A percentile compares a stretch with the other conserved stretches of the same genome.
Evolutionary conservation across 2,797 vertebrate genomes (phyloP).

Genomic region (Distichodus sexfasciatus): DNA sequence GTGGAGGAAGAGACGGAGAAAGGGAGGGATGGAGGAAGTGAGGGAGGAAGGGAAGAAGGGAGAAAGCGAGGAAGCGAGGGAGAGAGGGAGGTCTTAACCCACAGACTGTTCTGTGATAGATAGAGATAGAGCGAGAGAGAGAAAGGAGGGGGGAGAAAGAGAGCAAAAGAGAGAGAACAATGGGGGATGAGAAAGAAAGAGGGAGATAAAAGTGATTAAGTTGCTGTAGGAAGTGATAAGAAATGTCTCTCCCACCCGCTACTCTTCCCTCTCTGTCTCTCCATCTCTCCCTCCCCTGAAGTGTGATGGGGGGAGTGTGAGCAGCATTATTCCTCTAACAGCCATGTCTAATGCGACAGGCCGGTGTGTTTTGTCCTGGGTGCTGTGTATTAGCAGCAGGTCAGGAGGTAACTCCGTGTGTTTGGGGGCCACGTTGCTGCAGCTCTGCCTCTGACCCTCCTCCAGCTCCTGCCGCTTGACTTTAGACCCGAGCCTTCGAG

Average conservation of each 20-base stretch:
- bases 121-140: not conserved
- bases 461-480: constrained; percentile 87
- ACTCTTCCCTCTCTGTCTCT: not conserved
- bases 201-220: constrained; percentile 18
- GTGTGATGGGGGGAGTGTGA: constrained; percentile 21
- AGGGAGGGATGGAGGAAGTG: too few relatives aligned
- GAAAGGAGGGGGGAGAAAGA: not conserved
- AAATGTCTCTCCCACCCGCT: not conserved
- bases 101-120: not conserved
- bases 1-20: too few relatives aligned
- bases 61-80: too few relatives aligned
- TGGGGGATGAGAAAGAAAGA: too few relatives aligned
- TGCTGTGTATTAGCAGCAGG: constrained; percentile 86
- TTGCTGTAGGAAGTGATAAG: not conserved
- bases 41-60: too few relatives aligned
- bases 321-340: constrained; percentile 85
- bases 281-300: not conserved
- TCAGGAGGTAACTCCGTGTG: constrained; percentile 96
- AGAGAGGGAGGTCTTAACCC: too few relatives aligned
- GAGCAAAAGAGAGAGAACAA: not conserved
- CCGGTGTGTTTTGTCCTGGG: constrained; percentile 80
- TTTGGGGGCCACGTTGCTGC: constrained; percentile 93
- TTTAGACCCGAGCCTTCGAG: constrained; percentile 73
- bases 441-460: constrained; percentile 83
- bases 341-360: constrained; percentile 88